These are phyloP conservation scores for Stegodyphus mimosarum DNA, from an alignment of 1,140 invertebrate species.

Conservation along the genomic window DNA sequence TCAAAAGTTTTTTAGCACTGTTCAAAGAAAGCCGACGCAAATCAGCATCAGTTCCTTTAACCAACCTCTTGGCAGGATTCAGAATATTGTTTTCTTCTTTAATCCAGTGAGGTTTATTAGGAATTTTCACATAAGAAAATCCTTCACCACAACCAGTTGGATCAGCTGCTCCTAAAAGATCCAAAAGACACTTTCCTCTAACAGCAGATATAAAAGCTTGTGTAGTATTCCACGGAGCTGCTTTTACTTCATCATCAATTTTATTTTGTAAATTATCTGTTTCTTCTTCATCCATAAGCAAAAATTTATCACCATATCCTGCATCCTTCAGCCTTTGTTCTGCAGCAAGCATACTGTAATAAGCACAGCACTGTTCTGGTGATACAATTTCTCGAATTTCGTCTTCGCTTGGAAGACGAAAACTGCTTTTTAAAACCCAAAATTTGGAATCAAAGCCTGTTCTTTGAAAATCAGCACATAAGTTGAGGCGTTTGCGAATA, in stretches of 20 bases:
- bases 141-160: constrained; percentile 98
- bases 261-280: constrained; percentile 96
- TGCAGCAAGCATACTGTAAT: constrained; percentile 96
- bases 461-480: constrained; percentile 98
- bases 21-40: constrained; percentile 92
- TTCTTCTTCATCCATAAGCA: constrained; percentile 94
- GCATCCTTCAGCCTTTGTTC: constrained; percentile 96
- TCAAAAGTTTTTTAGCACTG: constrained; percentile 94
- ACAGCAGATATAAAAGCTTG: constrained; percentile 95
- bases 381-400: constrained; percentile 97
- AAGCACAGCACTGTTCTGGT: constrained; percentile 97
- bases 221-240: constrained; percentile 91
- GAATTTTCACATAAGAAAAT: constrained; percentile 94
- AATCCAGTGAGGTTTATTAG: constrained; percentile 83
- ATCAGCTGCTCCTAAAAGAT: constrained; percentile 89
- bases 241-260: constrained; percentile 96
- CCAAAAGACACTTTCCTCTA: constrained; percentile 96
- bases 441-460: constrained; percentile 91
- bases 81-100: constrained; percentile 70
- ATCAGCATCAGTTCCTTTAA: constrained; percentile 99
- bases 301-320: constrained; percentile 96
- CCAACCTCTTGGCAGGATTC: constrained; percentile 92
- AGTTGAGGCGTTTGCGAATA: constrained; percentile 94
- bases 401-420: constrained; percentile 95
- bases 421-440: constrained; percentile 98